Conservation (phyloP, 2,888 invertebrate genomes). For the Ethmia dodecea region DNA sequence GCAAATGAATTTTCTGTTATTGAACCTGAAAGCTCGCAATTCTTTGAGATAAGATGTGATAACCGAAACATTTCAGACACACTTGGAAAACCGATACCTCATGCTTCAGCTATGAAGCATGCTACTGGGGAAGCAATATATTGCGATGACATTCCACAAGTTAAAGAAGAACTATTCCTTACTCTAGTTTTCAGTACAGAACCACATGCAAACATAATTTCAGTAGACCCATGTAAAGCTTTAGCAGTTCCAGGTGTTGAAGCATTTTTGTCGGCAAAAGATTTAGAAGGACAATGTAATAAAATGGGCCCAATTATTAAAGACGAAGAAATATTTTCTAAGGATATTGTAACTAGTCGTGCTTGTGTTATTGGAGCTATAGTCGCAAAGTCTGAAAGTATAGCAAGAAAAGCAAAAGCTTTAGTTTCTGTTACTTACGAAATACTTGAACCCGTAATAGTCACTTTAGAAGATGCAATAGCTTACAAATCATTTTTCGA, state of each 20-base stretch:
- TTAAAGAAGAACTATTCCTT: slow-evolving; percentile 86
- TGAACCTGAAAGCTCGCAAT: slow-evolving; percentile 82
- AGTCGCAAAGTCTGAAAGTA: slow-evolving; percentile 84
- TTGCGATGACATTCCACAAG: slow-evolving; percentile 89
- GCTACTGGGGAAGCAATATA: slow-evolving; percentile 95
- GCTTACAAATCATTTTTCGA: slow-evolving; percentile 81
- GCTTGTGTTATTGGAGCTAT: slow-evolving; percentile 90
- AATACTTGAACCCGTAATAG: slow-evolving; percentile 85
- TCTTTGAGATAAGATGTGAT: slow-evolving; percentile 68
- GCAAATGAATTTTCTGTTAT: slow-evolving; percentile 45
- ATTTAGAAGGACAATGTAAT: slow-evolving; percentile 82
- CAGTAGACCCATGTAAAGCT: slow-evolving; percentile 86
- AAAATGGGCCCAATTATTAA: slow-evolving; percentile 83
- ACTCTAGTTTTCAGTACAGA: slow-evolving; percentile 86
- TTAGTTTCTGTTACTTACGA: slow-evolving; percentile 88
- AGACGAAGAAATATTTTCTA: slow-evolving; percentile 91
- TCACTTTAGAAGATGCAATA: slow-evolving; percentile 93
- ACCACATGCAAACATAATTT: slow-evolving; percentile 87
- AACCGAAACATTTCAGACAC: slow-evolving; percentile 78
- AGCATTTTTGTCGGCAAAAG: slow-evolving; percentile 85
- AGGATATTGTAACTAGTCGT: slow-evolving; percentile 83
- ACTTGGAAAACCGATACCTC: slow-evolving; percentile 88
- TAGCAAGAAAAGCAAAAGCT: slow-evolving; percentile 88
- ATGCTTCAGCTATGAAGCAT: slow-evolving; percentile 91
- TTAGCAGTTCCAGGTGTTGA: slow-evolving; percentile 86